These are phyloP conservation scores for Luidia sarsii DNA, from an alignment of 53 echinoderm and acorn worm genomes.

Conservation along the genomic window DNA sequence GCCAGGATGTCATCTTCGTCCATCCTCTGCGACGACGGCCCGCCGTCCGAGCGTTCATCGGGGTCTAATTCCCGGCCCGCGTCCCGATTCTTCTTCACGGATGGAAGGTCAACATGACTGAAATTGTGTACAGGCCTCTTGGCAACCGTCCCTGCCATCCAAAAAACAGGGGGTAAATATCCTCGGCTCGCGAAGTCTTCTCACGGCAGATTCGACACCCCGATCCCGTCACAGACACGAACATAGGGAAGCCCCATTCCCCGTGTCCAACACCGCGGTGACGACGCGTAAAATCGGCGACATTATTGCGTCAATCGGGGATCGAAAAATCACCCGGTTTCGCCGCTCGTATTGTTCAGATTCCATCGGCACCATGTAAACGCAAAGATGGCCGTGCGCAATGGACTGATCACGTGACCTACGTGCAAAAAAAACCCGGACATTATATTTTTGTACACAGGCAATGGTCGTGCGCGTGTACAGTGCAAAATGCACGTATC, in stretches of 20 bases:
- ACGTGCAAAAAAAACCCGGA: no score
- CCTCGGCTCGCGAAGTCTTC: no score
- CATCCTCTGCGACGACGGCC: constrained; percentile 68
- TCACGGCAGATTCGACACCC: not conserved
- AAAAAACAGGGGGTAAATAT: no score
- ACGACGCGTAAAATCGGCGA: constrained; percentile 3
- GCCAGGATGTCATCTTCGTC: constrained; percentile 94
- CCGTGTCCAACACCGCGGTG: not conserved
- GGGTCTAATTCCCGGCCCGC: constrained; percentile 11
- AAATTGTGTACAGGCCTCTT: constrained; percentile 93
- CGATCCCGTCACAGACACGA: not conserved
- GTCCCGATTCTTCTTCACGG: constrained; percentile 53
- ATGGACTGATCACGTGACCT: constrained; percentile 40
- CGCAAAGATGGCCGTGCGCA: constrained; percentile 40
- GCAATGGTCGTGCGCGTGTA: no score
- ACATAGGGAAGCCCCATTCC: not conserved
- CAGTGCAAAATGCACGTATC: no score
- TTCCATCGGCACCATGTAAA: no score
- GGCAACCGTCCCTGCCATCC: constrained; percentile 99
- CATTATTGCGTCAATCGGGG: not conserved
- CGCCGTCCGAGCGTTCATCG: constrained; percentile 12
- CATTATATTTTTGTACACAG: no score
- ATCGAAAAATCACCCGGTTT: not conserved
- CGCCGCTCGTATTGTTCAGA: no score
- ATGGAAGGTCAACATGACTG: constrained; percentile 67